Percentiles rank a stretch among this genome's conserved stretches.
Conservation (phyloP, 2,797 vertebrate genomes). For the Rousettus madagascariensis region DNA sequence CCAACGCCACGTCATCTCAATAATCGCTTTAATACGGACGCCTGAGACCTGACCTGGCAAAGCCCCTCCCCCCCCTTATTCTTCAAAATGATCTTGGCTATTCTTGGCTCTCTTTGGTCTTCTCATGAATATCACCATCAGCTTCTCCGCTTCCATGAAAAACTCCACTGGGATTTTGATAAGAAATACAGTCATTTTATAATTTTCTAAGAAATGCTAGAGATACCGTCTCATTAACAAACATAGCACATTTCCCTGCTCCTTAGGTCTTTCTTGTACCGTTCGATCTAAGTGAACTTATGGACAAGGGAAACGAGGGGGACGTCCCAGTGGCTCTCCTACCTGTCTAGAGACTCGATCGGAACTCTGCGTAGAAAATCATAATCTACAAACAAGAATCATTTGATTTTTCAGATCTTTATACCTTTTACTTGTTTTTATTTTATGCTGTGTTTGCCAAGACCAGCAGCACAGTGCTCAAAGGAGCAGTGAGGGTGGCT, state of each 20-base stretch:
- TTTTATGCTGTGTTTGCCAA: too few relatives aligned
- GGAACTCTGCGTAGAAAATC: background rate
- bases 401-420: background rate
- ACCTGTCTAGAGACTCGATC: background rate
- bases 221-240: background rate
- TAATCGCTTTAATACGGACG: background rate
- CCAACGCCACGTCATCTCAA: rapidly evolving
- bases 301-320: background rate
- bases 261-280: background rate
- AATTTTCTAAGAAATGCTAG: background rate
- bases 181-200: background rate
- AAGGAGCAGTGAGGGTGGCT: background rate
- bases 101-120: background rate
- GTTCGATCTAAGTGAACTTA: background rate
- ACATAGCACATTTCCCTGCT: background rate
- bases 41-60: background rate
- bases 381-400: background rate
- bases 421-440: background rate
- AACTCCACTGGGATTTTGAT: background rate
- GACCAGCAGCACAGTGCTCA: background rate
- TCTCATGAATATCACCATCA: background rate
- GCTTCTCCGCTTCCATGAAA: background rate
- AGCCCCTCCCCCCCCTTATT: background rate
- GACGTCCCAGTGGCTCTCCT: background rate
- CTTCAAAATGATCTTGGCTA: background rate